Evolutionary conservation across 2,797 vertebrate genomes (phyloP), one percentile per base, ranked within the genome.

Genomic region (Capromys pilorides): DNA sequence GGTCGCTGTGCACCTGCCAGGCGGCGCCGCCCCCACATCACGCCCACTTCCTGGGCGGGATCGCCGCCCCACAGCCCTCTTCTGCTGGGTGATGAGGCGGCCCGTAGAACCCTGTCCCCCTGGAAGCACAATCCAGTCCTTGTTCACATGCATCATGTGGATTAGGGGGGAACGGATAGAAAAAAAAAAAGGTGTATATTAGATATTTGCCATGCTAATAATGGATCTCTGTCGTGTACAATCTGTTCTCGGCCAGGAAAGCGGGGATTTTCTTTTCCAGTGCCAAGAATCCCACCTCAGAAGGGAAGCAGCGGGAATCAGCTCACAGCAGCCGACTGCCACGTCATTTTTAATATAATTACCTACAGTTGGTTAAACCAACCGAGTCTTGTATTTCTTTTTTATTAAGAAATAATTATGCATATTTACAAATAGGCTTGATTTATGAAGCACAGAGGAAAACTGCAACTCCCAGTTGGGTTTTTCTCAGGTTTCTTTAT

Each of bases 401-500:
- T 96, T 92, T 73, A 41, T 87, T 95, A 88, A 90, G 90, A 97
- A 96, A 77, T 80, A 87, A 93, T 81, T 94, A 28, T 89, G 77
- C 71, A 64, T 78, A 75, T 85, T 95, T 94, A 51, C 33, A 96
- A 96, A 77, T 66, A 93, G 71, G 45, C 33, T 91, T 93, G 86
- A 89, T 85, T 87, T 94, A 89, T 61, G 87, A 57, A 96, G 6
- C 75, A 45, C 16, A 41, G 69, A 41, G 77, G 81, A 90, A 69
- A 93, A 69, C 66, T 62, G 24, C 22, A 92, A 82, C 51, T 95
- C 78, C 71, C 31, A 54, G 36, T 81, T 67, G 90, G 16, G n/a
- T 78, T 54, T 81, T 95, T 81, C 84, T 83, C 66, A 87, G 51
- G 73, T 95, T 95, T 95, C 75, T 94, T 97, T 77, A 82, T 82